Evolutionary conservation across 2,797 vertebrate genomes (phyloP).

Genomic region (Artibeus lituratus): DNA sequence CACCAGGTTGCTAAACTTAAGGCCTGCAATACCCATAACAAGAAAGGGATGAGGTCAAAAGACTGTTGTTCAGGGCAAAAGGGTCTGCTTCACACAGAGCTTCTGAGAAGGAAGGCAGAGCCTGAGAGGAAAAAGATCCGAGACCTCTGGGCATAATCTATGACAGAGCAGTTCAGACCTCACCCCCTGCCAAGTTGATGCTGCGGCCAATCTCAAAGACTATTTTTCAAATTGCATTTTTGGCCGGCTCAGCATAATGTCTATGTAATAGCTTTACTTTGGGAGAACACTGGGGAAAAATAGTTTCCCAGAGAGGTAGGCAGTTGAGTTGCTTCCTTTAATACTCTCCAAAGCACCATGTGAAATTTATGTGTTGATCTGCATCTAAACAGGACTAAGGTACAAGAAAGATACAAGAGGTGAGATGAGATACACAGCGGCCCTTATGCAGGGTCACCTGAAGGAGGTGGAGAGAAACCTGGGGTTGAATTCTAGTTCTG

Average conservation of each 20-base stretch:
- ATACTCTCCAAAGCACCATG: not conserved
- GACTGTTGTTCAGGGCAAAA: not conserved
- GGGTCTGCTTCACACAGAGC: not conserved
- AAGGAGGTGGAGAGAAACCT: rapidly evolving
- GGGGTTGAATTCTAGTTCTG: not conserved
- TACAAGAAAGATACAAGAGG: not conserved
- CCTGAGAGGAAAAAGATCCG: slow-evolving; percentile 40
- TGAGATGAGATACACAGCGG: not conserved
- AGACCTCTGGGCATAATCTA: not conserved
- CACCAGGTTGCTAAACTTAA: slow-evolving; percentile 52
- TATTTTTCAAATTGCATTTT: slow-evolving; percentile 56
- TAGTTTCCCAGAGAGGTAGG: slow-evolving; percentile 7
- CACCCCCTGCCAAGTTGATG: slow-evolving; percentile 43
- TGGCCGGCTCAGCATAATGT: slow-evolving; percentile 52
- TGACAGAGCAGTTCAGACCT: not conserved
- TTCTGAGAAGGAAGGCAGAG: slow-evolving; percentile 56
- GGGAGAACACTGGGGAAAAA: slow-evolving; percentile 23
- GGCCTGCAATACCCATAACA: not conserved
- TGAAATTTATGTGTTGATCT: not conserved
- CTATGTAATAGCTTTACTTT: slow-evolving; percentile 11
- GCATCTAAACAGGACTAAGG: not conserved
- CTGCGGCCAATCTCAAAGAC: slow-evolving; percentile 20
- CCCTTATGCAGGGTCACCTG: not conserved
- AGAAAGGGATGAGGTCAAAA: slow-evolving; percentile 37
- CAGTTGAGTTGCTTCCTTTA: not conserved